phyloP scores from a whole-genome alignment of 2,797 vertebrate genomes.

The Sarcoramphus papa region DNA sequence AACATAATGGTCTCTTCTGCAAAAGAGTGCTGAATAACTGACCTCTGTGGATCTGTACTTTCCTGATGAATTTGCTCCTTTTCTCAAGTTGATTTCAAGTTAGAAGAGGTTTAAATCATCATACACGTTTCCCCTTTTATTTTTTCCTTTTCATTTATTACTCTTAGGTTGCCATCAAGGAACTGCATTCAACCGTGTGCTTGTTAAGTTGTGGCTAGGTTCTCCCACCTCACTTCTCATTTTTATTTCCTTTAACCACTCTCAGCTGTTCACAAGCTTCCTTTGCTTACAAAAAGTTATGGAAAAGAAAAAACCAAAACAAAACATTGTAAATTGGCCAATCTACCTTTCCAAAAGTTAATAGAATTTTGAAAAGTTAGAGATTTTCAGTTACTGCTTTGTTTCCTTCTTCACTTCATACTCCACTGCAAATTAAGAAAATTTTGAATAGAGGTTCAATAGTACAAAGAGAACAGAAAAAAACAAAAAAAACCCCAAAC shows the following conservation, averaged over 20 bases:
- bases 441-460: neutral
- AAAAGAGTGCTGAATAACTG: neutral
- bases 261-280: neutral
- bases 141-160: neutral
- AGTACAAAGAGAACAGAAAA: neutral
- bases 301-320: neutral
- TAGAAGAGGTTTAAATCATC: neutral
- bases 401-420: neutral
- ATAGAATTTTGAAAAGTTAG: neutral
- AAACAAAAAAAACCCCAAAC: rapidly evolving
- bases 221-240: neutral
- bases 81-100: neutral
- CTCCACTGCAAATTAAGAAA: neutral
- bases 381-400: neutral
- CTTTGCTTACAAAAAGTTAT: neutral
- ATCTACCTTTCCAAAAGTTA: neutral
- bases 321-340: neutral
- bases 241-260: neutral
- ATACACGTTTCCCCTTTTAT: neutral
- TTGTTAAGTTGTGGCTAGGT: neutral
- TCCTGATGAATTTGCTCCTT: neutral
- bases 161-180: neutral
- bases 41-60: neutral
- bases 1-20: neutral
- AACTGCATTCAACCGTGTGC: neutral